Conservation (phyloP, 2,888 invertebrate species). For the Pristionchus maxplancki region DNA sequence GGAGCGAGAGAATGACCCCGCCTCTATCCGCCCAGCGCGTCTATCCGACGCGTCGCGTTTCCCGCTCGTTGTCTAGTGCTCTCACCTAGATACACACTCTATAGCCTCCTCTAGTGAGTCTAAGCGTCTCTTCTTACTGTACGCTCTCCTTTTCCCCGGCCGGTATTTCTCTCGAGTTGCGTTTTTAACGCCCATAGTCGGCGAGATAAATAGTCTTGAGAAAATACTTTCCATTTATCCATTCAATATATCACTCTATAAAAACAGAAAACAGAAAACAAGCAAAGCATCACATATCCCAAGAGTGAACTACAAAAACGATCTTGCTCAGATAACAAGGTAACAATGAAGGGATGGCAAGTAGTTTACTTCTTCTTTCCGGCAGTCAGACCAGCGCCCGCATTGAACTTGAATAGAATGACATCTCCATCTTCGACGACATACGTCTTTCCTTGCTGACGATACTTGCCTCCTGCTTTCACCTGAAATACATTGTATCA, state of each 20-base stretch:
- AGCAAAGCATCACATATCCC: constrained; percentile 28
- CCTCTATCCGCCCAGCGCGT: constrained; percentile 35
- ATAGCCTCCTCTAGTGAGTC: background rate
- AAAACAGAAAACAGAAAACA: constrained; percentile 43
- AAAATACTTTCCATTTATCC: constrained; percentile 39
- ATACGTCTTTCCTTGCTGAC: constrained; percentile 98
- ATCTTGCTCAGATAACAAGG: constrained; percentile 21
- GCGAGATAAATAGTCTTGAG: no score
- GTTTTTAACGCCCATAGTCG: background rate
- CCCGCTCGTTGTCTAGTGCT: background rate
- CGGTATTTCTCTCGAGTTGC: background rate
- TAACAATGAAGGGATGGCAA: constrained; percentile 1
- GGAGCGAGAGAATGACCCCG: constrained; percentile 25
- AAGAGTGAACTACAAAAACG: background rate
- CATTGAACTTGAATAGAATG: constrained; percentile 99
- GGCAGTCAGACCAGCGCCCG: constrained; percentile 89
- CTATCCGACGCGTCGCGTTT: constrained; percentile 30
- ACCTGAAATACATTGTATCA: constrained; percentile 59
- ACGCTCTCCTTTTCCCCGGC: background rate
- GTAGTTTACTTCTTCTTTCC: constrained; percentile 84
- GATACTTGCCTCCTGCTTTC: constrained; percentile 94
- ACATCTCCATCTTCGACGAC: constrained; percentile 98
- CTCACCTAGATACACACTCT: constrained; percentile 32
- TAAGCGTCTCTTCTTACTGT: background rate
- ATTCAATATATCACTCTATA: constrained; percentile 21